Percentiles rank a stretch among this genome's conserved stretches.
These are phyloP conservation scores for Eristalis intricaria DNA, from an alignment of 2,888 invertebrate species.

Conservation along the genomic window DNA sequence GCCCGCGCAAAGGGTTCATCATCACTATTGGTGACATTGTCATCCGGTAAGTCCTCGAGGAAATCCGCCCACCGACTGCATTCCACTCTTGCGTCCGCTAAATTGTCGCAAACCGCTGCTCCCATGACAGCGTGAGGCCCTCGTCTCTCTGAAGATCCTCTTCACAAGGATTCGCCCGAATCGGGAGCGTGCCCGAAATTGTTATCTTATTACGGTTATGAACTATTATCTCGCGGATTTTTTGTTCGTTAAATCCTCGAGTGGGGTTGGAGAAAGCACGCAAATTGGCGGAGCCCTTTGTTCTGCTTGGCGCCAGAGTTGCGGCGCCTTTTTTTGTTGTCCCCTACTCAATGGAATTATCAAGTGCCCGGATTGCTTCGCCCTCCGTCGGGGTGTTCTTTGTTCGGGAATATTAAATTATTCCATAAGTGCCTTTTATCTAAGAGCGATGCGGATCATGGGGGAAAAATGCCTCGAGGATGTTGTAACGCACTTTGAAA, in stretches of 20 bases:
- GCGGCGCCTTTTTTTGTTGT: constrained; percentile 11
- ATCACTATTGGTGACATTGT: constrained; percentile 3
- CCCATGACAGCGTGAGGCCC: background rate
- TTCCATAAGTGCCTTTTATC: background rate
- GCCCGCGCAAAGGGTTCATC: background rate
- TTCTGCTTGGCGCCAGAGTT: background rate
- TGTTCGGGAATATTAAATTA: constrained; percentile 16
- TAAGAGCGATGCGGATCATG: background rate
- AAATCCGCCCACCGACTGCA: constrained; percentile 18
- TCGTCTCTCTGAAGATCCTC: background rate
- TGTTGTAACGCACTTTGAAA: too few species aligned
- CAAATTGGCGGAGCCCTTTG: background rate
- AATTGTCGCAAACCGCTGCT: constrained; percentile 10
- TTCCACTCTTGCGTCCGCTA: constrained; percentile 3
- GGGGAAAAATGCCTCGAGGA: too few species aligned
- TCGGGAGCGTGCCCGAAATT: constrained; percentile 16
- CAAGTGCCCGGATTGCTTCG: background rate
- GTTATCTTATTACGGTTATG: constrained; percentile 22
- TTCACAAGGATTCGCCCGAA: background rate
- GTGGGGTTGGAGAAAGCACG: background rate
- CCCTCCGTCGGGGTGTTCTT: background rate
- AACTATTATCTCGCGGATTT: constrained; percentile 8
- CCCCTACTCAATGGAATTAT: constrained; percentile 2
- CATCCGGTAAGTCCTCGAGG: constrained; percentile 8
- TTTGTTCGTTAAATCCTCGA: background rate